phyloP scores from a whole-genome alignment of 2,113 vertebrate species.

The Perca fluviatilis region DNA sequence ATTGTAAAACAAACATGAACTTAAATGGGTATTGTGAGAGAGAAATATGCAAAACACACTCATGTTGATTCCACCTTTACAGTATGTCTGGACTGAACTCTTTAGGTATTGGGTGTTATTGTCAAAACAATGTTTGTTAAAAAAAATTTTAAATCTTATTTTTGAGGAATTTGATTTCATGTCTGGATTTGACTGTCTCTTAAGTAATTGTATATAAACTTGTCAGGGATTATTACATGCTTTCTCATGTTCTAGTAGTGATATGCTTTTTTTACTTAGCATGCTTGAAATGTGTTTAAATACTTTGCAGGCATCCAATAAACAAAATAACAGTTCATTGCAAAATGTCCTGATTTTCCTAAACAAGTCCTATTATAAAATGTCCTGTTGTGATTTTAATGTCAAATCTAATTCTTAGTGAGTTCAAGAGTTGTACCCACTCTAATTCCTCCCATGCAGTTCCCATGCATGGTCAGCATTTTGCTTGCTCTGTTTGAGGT shows the following conservation, averaged over 20 bases:
- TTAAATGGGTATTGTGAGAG: neutral
- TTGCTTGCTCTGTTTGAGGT: neutral
- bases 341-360: neutral
- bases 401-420: neutral
- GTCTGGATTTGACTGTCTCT: conserved; percentile 9
- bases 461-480: neutral
- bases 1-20: neutral
- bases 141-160: neutral
- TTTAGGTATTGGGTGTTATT: neutral
- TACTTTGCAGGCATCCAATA: conserved; percentile 36
- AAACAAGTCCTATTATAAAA: neutral
- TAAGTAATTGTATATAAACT: conserved; percentile 46
- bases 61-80: neutral
- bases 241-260: neutral
- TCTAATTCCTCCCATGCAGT: conserved; percentile 11
- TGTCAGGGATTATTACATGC: neutral
- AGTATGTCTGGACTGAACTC: neutral
- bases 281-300: conserved; percentile 41
- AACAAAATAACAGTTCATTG: conserved; percentile 18
- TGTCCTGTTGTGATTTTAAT: neutral
- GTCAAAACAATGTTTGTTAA: neutral
- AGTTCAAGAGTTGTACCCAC: neutral
- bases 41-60: neutral
- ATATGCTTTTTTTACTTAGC: neutral
- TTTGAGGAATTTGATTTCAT: neutral